A percentile compares a stretch with the other conserved stretches of the same genome.
Evolutionary conservation across 1,140 invertebrate species (phyloP).

Genomic region (Macrocentrus cingulum): DNA sequence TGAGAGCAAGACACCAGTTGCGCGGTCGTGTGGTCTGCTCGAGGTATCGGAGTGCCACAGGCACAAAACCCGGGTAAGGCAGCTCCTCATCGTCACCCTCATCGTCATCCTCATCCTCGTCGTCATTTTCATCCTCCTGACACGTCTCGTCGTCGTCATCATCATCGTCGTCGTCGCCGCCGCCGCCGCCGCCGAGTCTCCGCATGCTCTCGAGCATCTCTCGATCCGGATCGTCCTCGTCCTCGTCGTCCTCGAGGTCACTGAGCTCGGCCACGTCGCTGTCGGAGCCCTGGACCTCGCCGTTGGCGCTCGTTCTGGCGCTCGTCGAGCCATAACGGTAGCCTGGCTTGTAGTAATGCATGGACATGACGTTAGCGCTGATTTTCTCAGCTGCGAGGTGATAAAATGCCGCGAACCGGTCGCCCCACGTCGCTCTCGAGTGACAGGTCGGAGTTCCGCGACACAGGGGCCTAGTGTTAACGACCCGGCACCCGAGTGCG

Average conservation of each 20-base stretch:
- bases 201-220: slow-evolving; percentile 12
- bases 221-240: slow-evolving; percentile 1
- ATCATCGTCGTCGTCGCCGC: slow-evolving; percentile 26
- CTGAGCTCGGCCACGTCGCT: slow-evolving; percentile 55
- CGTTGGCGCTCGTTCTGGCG: slow-evolving; percentile 31
- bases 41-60: slow-evolving; percentile 79
- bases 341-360: slow-evolving; percentile 49
- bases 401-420: too few species aligned
- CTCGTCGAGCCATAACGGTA: slow-evolving; percentile 54
- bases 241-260: slow-evolving; percentile 58
- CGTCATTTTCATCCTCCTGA: slow-evolving; percentile 57
- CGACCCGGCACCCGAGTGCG: slow-evolving; percentile 11
- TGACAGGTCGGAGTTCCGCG: not conserved
- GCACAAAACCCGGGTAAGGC: slow-evolving; percentile 87
- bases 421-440: not conserved
- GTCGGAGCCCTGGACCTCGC: slow-evolving; percentile 49
- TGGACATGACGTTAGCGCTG: slow-evolving; percentile 42
- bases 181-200: slow-evolving; percentile 30
- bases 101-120: slow-evolving; percentile 59
- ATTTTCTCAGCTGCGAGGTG: not conserved
- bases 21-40: slow-evolving; percentile 83
- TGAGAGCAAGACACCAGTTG: slow-evolving; percentile 90
- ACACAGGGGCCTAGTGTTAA: not conserved
- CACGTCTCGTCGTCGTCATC: slow-evolving; percentile 52
- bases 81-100: slow-evolving; percentile 63